Evolutionary conservation across 64 coral and sea anemone species (phyloP), one percentile per base, ranked within the genome.

Genomic region (Montipora sp.): DNA sequence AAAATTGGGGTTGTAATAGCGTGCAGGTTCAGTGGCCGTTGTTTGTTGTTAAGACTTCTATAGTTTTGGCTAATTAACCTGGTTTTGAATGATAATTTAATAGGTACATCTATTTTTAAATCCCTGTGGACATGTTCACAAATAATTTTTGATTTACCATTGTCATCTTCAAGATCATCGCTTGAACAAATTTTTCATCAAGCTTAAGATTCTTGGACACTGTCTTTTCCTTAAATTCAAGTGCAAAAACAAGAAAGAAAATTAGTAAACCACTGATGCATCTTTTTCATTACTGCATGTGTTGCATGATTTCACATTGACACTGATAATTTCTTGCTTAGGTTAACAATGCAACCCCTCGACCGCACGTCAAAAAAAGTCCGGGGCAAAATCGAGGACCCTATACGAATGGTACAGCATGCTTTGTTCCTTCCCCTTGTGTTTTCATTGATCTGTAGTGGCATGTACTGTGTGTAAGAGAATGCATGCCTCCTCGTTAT

Each of bases 271-370:
- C 51, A 55, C 51, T 55, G 10, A 55, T 55, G 51, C 51, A 55
- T 36, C 36, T 36, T 36, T 22, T 71, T 45, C 66, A 22, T 91
- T 36, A 48, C 73, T 27, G 92, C 92, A 91, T 91, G 89, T 91
- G 19, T 50, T 95, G 96, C 92, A 93, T 99, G 98, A 80, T 94
- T 88, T 78, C 85, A 84, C 92, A 93, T 95, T 99, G 95, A 84
- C 92, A 94, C 81, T 95, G 59, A 93, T 87, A 81, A 94, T 90
- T 99, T 91, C 90, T 81, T 89, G 92, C 92, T 88, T 92, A 99
- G 98, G 98, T 99, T 92, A 99, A 99, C 98, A 99, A 96, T 99
- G 98, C 98, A 53, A 99, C 98, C 80, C 98, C 98, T 79, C 91
- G 98, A 73, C 98, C 98, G 92, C 95, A 94, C 92, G 95, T 92